Evolutionary conservation across 2,113 vertebrate genomes (phyloP).

Genomic region (Mionectes macconnelli): DNA sequence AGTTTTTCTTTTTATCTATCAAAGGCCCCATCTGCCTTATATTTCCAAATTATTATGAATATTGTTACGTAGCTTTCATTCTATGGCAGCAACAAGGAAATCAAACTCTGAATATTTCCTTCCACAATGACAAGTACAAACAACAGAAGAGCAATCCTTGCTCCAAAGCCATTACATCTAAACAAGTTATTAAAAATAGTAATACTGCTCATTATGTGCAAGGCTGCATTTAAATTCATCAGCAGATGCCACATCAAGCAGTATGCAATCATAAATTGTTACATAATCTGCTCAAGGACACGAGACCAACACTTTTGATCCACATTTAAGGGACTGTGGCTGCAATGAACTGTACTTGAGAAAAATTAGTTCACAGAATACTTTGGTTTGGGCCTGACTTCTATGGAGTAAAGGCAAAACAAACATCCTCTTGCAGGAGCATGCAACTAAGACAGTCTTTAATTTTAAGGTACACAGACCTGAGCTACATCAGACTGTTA

Average conservation of each 20-base stretch:
- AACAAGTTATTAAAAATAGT: slow-evolving; percentile 8
- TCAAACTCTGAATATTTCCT: not conserved
- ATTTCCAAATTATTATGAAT: not conserved
- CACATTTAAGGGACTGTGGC: not conserved
- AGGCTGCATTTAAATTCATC: not conserved
- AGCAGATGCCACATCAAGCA: not conserved
- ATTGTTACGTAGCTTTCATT: not conserved
- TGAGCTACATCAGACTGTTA: not conserved
- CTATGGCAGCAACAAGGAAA: not conserved
- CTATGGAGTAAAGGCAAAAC: not conserved
- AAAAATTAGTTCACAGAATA: not conserved
- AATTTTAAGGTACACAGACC: not conserved
- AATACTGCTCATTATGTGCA: not conserved
- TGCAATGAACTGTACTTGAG: not conserved
- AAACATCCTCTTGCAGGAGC: not conserved
- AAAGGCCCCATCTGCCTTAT: not conserved
- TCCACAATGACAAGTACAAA: not conserved
- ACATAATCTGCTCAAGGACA: not conserved
- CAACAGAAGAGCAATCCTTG: not conserved
- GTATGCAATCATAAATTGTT: not conserved
- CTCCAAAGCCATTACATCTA: not conserved
- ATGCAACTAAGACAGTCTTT: fast-evolving
- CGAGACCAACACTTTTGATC: not conserved
- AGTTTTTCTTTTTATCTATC: not conserved
- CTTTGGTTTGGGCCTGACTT: not conserved